Evolutionary conservation across 53 echinoderm and acorn worm genomes (phyloP).

Genomic region (Crossaster papposus): DNA sequence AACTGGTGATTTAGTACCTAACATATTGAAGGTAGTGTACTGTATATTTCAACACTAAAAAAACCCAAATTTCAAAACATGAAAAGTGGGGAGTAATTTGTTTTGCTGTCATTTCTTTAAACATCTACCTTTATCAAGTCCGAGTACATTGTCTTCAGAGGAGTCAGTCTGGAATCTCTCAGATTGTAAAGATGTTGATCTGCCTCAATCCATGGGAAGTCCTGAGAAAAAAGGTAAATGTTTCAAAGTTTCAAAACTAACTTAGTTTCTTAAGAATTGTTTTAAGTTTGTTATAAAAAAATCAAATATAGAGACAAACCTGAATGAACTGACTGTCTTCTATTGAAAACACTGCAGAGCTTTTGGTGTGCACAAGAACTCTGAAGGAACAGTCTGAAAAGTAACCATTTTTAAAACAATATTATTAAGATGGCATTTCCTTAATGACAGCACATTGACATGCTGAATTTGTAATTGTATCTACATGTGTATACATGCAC

Average conservation of each 20-base stretch:
- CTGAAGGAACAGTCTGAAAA: slow-evolving; percentile 81
- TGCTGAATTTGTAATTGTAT: too few relatives aligned
- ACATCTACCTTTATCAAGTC: slow-evolving; percentile 73
- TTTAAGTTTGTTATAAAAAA: too few relatives aligned
- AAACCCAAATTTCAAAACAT: too few relatives aligned
- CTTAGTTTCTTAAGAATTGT: too few relatives aligned
- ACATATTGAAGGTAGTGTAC: background rate
- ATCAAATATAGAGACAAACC: slow-evolving; percentile 35
- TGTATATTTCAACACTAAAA: background rate
- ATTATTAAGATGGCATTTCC: too few relatives aligned
- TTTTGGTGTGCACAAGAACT: slow-evolving; percentile 87
- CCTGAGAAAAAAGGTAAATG: slow-evolving; percentile 52
- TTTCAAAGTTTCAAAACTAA: background rate
- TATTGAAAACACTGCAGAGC: slow-evolving; percentile 73
- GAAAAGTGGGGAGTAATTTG: background rate
- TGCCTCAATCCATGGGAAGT: slow-evolving; percentile 94
- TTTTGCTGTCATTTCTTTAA: background rate
- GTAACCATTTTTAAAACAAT: background rate
- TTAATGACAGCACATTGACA: too few relatives aligned
- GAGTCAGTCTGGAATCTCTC: slow-evolving; percentile 69
- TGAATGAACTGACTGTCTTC: slow-evolving; percentile 88
- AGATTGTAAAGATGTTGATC: slow-evolving; percentile 71
- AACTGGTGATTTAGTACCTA: background rate
- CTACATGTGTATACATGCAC: too few relatives aligned
- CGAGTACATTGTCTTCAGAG: slow-evolving; percentile 82